Conservation (phyloP, 1,140 invertebrate genomes). For the Heliconius hewitsoni region DNA sequence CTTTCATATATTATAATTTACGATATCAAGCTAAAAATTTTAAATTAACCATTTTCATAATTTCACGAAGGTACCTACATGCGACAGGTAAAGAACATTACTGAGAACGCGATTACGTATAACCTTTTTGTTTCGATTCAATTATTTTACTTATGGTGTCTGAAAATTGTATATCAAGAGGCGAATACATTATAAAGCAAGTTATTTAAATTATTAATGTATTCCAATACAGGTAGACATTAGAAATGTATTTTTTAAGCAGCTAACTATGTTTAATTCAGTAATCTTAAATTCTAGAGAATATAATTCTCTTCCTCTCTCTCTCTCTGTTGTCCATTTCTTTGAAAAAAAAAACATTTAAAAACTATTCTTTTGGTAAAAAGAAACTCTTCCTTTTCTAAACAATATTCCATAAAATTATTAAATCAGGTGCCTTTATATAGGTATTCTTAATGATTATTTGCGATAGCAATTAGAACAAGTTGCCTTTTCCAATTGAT, state of each 20-base stretch:
- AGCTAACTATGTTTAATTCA: too few species aligned
- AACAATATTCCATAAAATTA: too few species aligned
- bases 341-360: too few species aligned
- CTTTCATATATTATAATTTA: neutral
- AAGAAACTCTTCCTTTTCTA: too few species aligned
- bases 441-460: neutral
- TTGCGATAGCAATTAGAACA: neutral
- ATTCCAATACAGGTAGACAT: too few species aligned
- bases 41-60: neutral
- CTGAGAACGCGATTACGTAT: neutral
- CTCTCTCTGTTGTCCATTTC: too few species aligned
- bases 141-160: neutral
- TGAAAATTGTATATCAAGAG: neutral
- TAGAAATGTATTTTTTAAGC: too few species aligned
- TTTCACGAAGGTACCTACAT: neutral
- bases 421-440: too few species aligned
- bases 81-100: neutral
- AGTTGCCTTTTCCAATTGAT: neutral
- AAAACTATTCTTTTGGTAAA: too few species aligned
- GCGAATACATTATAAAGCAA: neutral
- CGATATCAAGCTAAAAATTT: neutral
- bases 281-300: neutral
- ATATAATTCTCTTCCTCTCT: neutral
- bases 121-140: conserved; percentile 8
- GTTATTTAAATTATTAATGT: neutral